phyloP scores from a whole-genome alignment of 2,797 vertebrate species.

The Gymnothorax javanicus region DNA sequence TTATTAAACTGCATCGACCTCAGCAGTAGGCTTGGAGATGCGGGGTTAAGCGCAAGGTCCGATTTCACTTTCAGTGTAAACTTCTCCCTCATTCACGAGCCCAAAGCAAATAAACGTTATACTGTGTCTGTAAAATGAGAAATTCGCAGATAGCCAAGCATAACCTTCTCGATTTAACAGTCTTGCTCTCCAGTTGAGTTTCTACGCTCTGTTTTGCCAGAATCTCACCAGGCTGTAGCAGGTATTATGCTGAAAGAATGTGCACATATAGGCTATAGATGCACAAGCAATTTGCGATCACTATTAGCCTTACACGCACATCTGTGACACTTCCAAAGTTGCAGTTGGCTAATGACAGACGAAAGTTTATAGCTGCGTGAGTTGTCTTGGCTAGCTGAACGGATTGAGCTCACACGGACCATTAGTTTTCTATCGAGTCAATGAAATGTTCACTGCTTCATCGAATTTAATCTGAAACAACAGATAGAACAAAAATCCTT shows the following conservation, averaged over 20 bases:
- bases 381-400: constrained; percentile 9
- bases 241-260: neutral
- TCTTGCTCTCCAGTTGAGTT: neutral
- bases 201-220: neutral
- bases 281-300: neutral
- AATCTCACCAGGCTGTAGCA: neutral
- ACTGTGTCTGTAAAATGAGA: neutral
- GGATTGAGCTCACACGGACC: neutral
- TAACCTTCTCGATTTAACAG: neutral
- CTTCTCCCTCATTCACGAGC: neutral
- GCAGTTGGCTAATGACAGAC: neutral
- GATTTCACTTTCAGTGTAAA: neutral
- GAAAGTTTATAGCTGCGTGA: neutral
- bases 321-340: neutral
- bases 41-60: neutral
- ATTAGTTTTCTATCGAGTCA: constrained; percentile 30
- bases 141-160: neutral
- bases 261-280: neutral
- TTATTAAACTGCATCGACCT: neutral
- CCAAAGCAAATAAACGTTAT: neutral
- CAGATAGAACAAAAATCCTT: constrained; percentile 23
- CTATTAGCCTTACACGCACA: neutral
- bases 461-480: constrained; percentile 33
- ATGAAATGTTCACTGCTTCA: constrained; percentile 23
- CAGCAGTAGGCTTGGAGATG: neutral